phyloP scores from a whole-genome alignment of 2,797 vertebrate genomes.

The Ibycter americanus region DNA sequence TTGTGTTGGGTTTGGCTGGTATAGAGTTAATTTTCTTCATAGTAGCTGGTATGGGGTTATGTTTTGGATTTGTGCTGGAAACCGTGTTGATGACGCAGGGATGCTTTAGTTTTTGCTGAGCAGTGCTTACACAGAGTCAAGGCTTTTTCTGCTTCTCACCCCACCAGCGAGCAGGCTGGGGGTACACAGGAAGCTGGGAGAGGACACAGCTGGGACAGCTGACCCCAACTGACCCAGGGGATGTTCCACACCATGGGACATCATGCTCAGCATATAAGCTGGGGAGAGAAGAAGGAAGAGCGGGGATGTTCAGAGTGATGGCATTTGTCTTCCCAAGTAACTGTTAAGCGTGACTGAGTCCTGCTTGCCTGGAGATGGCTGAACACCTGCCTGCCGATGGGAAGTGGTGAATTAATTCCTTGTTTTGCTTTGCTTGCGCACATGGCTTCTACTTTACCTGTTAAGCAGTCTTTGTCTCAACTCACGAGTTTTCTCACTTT shows the following conservation, averaged over 20 bases:
- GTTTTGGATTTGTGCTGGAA: not conserved
- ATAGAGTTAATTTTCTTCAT: not conserved
- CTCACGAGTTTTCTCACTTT: not conserved
- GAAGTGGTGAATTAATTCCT: not conserved
- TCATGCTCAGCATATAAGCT: not conserved
- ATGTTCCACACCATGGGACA: not conserved
- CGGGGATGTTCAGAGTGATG: not conserved
- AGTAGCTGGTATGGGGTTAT: not conserved
- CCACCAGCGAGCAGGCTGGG: not conserved
- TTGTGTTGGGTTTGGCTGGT: not conserved
- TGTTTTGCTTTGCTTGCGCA: not conserved
- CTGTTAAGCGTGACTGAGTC: accelerated
- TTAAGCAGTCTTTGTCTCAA: not conserved
- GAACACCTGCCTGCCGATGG: not conserved
- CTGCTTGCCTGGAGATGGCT: not conserved
- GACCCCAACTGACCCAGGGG: not conserved
- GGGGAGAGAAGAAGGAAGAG: not conserved
- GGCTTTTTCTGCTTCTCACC: not conserved
- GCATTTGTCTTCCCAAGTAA: not conserved
- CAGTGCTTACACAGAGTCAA: not conserved
- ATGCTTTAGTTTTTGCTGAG: not conserved
- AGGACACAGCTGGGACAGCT: not conserved
- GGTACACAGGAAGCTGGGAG: not conserved
- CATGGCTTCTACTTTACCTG: not conserved
- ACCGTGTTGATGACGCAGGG: not conserved